Conservation (phyloP, 2,113 vertebrate genomes). For the Myotis davidii region DNA sequence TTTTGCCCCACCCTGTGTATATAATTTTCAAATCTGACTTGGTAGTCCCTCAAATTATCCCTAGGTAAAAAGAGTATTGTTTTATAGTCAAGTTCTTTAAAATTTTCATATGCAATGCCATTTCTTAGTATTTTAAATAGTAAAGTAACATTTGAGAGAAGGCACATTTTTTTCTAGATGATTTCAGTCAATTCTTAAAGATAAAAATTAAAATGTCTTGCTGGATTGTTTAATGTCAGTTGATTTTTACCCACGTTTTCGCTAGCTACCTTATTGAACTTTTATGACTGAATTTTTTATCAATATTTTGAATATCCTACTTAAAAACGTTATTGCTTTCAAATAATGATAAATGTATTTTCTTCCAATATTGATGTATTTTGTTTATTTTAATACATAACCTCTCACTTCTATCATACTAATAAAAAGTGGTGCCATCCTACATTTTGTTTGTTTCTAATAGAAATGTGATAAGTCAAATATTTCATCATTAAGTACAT, state of each 20-base stretch:
- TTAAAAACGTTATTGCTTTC: background rate
- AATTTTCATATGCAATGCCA: background rate
- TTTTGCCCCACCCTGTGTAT: no score
- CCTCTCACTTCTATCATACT: background rate
- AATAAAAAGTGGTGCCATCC: background rate
- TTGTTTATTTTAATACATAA: background rate
- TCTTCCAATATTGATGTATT: background rate
- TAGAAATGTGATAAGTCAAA: background rate
- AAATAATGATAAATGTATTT: background rate
- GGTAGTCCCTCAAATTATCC: background rate
- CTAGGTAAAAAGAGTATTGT: background rate
- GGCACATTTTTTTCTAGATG: background rate
- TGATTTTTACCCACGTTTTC: background rate
- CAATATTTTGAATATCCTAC: background rate
- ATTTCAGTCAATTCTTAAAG: background rate
- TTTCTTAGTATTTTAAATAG: constrained; percentile 20
- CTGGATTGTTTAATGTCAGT: background rate
- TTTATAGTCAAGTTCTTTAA: background rate
- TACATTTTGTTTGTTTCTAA: constrained; percentile 3
- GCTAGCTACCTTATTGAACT: background rate
- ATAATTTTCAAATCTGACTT: background rate
- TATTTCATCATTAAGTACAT: background rate
- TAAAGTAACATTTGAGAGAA: background rate
- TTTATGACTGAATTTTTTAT: background rate
- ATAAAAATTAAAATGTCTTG: background rate